Base-by-base conservation (phyloP, 2,113 vertebrate genomes). In the Nanorana parkeri region DNA sequence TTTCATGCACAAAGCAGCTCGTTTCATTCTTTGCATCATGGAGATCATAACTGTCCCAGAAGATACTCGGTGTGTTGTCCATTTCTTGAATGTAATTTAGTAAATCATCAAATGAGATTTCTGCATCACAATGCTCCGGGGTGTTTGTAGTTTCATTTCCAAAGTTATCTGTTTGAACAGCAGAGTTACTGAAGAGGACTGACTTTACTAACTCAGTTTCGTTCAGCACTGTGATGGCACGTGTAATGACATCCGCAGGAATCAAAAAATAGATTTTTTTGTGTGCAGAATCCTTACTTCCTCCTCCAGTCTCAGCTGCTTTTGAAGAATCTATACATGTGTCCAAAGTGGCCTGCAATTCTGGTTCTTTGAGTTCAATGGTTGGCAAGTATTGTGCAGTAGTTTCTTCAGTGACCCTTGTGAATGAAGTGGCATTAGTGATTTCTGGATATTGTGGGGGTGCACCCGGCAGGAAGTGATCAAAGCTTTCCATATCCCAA, bases 21-120 rank as follows among this genome's bases (percentile, higher is more conserved):
- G 2, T 4, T 28, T 24, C 41, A 16, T 47, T 80, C 28, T 36
- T 72, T 7, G 78, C 64, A 17, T 64, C 21, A 20, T 73, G 68
- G 17, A 81, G 28, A 61, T 81, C 79, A 73, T 65, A 81, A n/a
- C 68, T 81, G 26, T 81, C 79, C 79, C 79, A 81, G 3, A 65
- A 0, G 7, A 73, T 73, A 24, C 58, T 81, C 19, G 36, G 29
- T 28, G 28, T 61, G 17, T 2, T 13, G 5, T 68, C 55, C 0
- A 23, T 11, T 28, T 28, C 56, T 51, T 51, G 1, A 13, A 54
- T 8, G 2, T 17, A 15, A 6, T 58, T 16, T 3, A 36, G 58
- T 32, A 28, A 58, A 6, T 20, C 55, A 60, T 19, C 13, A 51
- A 73, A n/a, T 2, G 28, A 36, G 17, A 17, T 10, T 4, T 67